Base-by-base conservation (phyloP, 2,113 vertebrate species). In the Seriola aureovittata region DNA sequence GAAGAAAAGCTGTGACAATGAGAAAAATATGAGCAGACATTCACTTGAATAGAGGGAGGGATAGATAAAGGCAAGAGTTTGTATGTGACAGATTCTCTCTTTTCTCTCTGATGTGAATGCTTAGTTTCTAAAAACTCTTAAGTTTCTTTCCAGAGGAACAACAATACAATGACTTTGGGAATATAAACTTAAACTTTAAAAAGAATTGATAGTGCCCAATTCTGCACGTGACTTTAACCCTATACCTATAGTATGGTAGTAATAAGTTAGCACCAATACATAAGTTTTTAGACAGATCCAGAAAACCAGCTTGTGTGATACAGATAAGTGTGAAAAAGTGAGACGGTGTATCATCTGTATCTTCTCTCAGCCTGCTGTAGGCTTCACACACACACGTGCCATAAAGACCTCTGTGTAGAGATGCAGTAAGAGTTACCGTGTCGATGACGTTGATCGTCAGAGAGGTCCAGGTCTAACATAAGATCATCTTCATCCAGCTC, bases 401-500 rank as follows among this genome's bases (percentile, higher is more conserved):
- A 70, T 19, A 6, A 38, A 71, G 60, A 13, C 29, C 25, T 59
- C 16, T 0, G 36, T 50, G 48, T 34, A 32, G 6, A 57, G 23
- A 44, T 25, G 21, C 32, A 29, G 25, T 44, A 66, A 19, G 21
- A 54, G 1, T 94, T 96, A 99, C 98, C 97, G 16, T 97, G 96
- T 57, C 69, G 95, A 85, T 94, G 96, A 25, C 96, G 96, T 55
- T 98, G 97, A 66, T 99, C 98, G 77, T 99, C 98, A 48, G 97
- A 95, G 84, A 98, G 96, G 87, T 99, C 98, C 85, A 99, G 92
- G 88, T 99, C 98, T 86, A 99, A 94, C 98, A 99, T 99, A 23
- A 99, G 93, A 87, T 99, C 98, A 87, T 99, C 98, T 89, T 99
- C 98, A 92, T 99, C 98, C 81, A 99, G 89, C 89, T 99, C 98